These are phyloP conservation scores for Aurelia aurita complex sp. Pacific DNA, from an alignment of 30 jellyfish, hydroid and myxozoan genomes.

Conservation along the genomic window DNA sequence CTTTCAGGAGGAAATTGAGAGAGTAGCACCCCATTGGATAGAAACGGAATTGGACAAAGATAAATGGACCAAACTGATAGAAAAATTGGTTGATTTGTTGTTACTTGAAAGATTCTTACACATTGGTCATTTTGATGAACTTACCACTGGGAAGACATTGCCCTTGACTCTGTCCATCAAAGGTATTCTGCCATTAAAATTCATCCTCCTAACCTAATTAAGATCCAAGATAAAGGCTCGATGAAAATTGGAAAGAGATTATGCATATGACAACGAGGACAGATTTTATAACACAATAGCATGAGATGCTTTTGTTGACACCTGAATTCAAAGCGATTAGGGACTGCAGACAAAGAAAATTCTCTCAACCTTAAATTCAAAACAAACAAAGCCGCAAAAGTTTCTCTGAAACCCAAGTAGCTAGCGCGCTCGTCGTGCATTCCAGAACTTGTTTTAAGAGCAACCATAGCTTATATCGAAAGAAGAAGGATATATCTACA, in stretches of 20 bases:
- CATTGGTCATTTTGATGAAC: slow-evolving; percentile 48
- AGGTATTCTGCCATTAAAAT: slow-evolving; percentile 21
- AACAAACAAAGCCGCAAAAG: too few species aligned
- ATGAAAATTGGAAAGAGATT: not conserved
- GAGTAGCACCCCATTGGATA: slow-evolving; percentile 41
- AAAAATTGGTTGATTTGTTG: slow-evolving; percentile 65
- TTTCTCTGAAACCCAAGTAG: too few species aligned
- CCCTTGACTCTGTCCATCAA: slow-evolving; percentile 5
- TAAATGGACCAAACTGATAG: slow-evolving; percentile 75
- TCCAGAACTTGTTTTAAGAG: too few species aligned
- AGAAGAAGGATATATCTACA: too few species aligned
- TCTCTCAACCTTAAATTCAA: too few species aligned
- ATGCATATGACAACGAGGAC: not conserved
- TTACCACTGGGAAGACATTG: slow-evolving; percentile 1
- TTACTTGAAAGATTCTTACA: slow-evolving; percentile 65
- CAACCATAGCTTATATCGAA: too few species aligned
- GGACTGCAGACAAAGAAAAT: too few species aligned
- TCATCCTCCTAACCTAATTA: not conserved
- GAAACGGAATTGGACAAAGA: slow-evolving; percentile 64
- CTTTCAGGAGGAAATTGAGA: slow-evolving; percentile 25
- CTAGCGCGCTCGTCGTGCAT: too few species aligned
- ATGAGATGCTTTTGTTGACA: too few species aligned
- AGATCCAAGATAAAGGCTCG: not conserved
- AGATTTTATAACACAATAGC: too few species aligned
- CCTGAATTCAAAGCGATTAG: too few species aligned